Evolutionary conservation across 2,888 invertebrate genomes (phyloP), one percentile per base, ranked within the genome.

Genomic region (Lasius platythorax): DNA sequence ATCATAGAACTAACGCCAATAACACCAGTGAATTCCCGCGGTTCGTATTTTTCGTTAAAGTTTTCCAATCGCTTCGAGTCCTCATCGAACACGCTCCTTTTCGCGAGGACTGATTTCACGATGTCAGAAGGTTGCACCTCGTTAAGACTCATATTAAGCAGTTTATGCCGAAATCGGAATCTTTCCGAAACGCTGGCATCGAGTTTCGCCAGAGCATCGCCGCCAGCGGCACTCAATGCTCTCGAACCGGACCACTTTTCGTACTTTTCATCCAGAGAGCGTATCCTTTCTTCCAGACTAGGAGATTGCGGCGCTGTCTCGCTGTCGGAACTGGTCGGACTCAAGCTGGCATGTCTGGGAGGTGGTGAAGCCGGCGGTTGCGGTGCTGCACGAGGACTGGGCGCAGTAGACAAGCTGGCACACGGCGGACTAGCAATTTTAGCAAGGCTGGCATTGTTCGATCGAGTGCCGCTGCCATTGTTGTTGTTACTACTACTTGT

Each of bases 51-150:
- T 95, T 98, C 97, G 94, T 97, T 96, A 83, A 98, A 97, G 92
- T 98, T 98, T 95, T 99, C 99, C 84, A 99, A 96, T 53, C 99
- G 96, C 95, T 99, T 98, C 61, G 98, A 97, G 95, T 99, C 99
- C 95, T 99, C 99, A 94, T 99, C 99, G 95, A 99, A 99, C 78
- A 99, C 98, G 75, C 98, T 99, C 87, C 98, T 97, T 95, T 98
- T 98, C 6, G 99, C 98, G 92, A 99, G 96, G 91, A 99, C 96
- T 37, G 98, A 98, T 93, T 98, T 98, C 58, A 99, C 98, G 92
- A 99, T 99, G 92, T 99, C 99, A 37, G 99, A 99, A 0, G 99
- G 99, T 94, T 99, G 98, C 84, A 98, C 96, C 93, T 97, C 97
- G 92, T 97, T 97, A 85, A 98, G 96, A 93, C 98, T 97, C 85